These are phyloP conservation scores for Synchiropus splendidus DNA, from an alignment of 2,113 vertebrate genomes.

Conservation along the genomic window DNA sequence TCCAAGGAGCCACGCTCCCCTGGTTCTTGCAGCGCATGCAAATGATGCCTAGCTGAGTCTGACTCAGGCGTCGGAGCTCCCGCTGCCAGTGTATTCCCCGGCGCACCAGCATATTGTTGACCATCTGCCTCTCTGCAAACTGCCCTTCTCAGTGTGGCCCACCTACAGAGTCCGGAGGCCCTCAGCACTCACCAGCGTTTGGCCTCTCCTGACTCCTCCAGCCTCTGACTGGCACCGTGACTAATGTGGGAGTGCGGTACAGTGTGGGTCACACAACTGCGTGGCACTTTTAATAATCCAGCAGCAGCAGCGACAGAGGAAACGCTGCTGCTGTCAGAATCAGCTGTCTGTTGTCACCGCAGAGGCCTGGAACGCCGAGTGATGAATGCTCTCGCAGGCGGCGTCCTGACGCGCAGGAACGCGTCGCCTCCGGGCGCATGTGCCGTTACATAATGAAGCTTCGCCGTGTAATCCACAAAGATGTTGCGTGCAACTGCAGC, in stretches of 20 bases:
- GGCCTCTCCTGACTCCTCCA: constrained; percentile 8
- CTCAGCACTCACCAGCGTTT: constrained; percentile 5
- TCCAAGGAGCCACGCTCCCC: too few species aligned
- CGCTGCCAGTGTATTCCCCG: constrained; percentile 37
- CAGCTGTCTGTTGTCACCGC: constrained; percentile 37
- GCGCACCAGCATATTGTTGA: constrained; percentile 39
- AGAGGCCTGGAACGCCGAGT: constrained; percentile 33
- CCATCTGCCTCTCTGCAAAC: constrained; percentile 47
- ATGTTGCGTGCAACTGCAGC: constrained; percentile 13
- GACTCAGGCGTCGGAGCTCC: constrained; percentile 24
- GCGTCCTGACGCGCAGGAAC: constrained; percentile 40
- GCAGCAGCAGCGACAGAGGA: constrained; percentile 4
- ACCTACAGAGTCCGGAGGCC: constrained; percentile 32
- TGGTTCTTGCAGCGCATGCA: constrained; percentile 1
- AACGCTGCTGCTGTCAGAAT: constrained; percentile 26
- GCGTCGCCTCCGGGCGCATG: constrained; percentile 28
- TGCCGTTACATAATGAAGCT: constrained; percentile 38
- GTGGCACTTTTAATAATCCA: neutral
- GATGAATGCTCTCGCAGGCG: constrained; percentile 33
- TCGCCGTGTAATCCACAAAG: constrained; percentile 21
- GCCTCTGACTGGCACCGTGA: neutral
- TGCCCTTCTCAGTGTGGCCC: constrained; percentile 16
- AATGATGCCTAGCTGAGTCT: constrained; percentile 27
- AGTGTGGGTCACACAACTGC: too few species aligned
- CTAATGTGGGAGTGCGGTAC: too few species aligned